Percentiles rank a stretch among this genome's conserved stretches.
Conservation (phyloP, 23 tunicate species). For the Botrylloides violaceus region DNA sequence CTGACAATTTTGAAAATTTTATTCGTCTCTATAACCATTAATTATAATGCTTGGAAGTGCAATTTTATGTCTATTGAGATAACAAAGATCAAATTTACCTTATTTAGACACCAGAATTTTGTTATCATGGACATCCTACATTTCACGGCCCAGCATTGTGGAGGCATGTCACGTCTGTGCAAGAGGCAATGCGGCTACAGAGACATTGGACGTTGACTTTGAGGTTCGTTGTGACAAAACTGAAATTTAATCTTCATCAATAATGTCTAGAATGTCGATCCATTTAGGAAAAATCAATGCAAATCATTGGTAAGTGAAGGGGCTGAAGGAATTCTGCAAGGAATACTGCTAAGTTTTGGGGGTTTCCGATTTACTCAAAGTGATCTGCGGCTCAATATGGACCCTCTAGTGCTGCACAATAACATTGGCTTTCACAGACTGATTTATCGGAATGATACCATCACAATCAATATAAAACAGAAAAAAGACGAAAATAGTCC, state of each 20-base stretch:
- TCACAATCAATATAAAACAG: slow-evolving; percentile 39
- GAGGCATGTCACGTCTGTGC: slow-evolving; percentile 35
- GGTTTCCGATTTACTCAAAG: slow-evolving; percentile 75
- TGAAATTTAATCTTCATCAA: not conserved
- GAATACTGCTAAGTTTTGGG: slow-evolving; percentile 89
- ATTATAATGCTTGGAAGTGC: too few species aligned
- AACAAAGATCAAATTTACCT: too few species aligned
- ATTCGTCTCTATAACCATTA: too few species aligned
- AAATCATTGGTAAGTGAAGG: slow-evolving; percentile 77
- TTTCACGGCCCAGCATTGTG: slow-evolving; percentile 57
- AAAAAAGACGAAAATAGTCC: slow-evolving; percentile 18
- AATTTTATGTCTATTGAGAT: too few species aligned
- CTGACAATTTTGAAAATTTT: too few species aligned
- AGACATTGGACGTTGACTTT: slow-evolving; percentile 53
- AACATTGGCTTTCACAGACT: slow-evolving; percentile 63
- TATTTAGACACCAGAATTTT: slow-evolving; percentile 83
- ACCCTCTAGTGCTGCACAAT: slow-evolving; percentile 90
- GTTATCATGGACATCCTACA: slow-evolving; percentile 73
- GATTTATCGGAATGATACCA: slow-evolving; percentile 49
- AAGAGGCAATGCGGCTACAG: slow-evolving; percentile 29
- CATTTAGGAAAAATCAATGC: slow-evolving; percentile 62
- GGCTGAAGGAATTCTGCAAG: slow-evolving; percentile 94
- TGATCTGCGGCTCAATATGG: slow-evolving; percentile 59
- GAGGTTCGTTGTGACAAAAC: not conserved
- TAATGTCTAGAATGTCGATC: not conserved